Conservation (phyloP, 1,140 invertebrate species). For the Dinothrombium tinctorium region DNA sequence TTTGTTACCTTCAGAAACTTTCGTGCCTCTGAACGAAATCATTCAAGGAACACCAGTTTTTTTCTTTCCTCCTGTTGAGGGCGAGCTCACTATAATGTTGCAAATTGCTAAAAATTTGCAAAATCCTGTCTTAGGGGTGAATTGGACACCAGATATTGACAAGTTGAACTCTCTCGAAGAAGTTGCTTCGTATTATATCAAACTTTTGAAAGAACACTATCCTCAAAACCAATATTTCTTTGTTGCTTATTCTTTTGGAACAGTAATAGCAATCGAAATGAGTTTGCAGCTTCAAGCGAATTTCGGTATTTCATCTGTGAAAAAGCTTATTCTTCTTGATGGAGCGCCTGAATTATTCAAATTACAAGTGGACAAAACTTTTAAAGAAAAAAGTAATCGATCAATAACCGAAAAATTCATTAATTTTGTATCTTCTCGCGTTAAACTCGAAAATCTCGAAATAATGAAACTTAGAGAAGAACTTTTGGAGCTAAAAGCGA, state of each 20-base stretch:
- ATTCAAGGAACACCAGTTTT: conserved; percentile 32
- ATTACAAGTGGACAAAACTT: conserved; percentile 32
- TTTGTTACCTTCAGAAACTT: conserved; percentile 22
- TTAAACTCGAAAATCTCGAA: conserved; percentile 37
- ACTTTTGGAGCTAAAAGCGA: conserved; percentile 19
- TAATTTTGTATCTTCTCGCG: conserved; percentile 46
- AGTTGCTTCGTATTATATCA: conserved; percentile 52
- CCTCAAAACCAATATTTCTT: conserved; percentile 34
- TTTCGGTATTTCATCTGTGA: conserved; percentile 33
- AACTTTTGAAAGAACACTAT: conserved; percentile 12
- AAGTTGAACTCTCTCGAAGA: conserved; percentile 32
- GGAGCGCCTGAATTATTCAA: conserved; percentile 63
- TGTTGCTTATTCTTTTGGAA: conserved; percentile 81
- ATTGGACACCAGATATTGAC: conserved; percentile 48
- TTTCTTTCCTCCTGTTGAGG: conserved; percentile 76
- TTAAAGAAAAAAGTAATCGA: conserved; percentile 28
- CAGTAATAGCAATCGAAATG: conserved; percentile 79
- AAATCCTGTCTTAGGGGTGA: conserved; percentile 61
- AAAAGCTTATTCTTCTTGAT: conserved; percentile 41
- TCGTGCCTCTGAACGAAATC: conserved; percentile 25
- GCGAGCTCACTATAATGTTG: conserved; percentile 39
- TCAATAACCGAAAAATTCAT: conserved; percentile 19
- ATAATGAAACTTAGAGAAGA: conserved; percentile 20
- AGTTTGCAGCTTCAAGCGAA: too few species aligned
- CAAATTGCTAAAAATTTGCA: conserved; percentile 39